A percentile compares a stretch with the other conserved stretches of the same genome.
phyloP scores from a whole-genome alignment of 2,888 invertebrate genomes.

The Cremastinae sp. region DNA sequence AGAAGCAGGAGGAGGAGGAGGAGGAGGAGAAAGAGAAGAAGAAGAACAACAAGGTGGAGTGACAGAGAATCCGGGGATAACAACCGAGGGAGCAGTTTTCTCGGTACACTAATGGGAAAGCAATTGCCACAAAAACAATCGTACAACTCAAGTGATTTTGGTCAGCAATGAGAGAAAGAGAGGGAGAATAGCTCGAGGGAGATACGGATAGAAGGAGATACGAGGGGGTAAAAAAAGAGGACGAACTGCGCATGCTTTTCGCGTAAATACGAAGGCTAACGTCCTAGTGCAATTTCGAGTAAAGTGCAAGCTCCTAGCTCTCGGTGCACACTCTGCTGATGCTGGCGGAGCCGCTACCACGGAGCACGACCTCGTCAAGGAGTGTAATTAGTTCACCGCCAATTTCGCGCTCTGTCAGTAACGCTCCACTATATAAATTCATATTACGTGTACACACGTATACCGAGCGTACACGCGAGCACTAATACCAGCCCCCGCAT shows the following conservation, averaged over 20 bases:
- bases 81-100: conserved; percentile 36
- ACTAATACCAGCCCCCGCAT: background rate
- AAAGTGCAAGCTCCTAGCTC: conserved; percentile 50
- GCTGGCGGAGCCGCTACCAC: conserved; percentile 37
- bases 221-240: conserved; percentile 1
- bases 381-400: conserved; percentile 64
- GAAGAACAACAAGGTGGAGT: no score
- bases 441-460: conserved; percentile 19
- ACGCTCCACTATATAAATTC: conserved; percentile 40
- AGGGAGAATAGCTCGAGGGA: no score
- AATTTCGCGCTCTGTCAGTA: conserved; percentile 62
- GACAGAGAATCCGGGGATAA: background rate
- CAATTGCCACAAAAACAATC: conserved; percentile 72
- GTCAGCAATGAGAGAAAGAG: conserved; percentile 43
- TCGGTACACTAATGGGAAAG: conserved; percentile 70
- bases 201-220: background rate
- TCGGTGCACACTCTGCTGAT: conserved; percentile 31
- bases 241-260: conserved; percentile 46
- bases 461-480: background rate
- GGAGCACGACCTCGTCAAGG: conserved; percentile 60
- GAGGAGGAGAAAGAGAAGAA: background rate
- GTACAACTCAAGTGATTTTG: conserved; percentile 65
- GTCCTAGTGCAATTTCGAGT: conserved; percentile 51
- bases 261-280: conserved; percentile 60
- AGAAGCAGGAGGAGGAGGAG: background rate